Base-by-base conservation (phyloP, 2,888 invertebrate genomes). In the Drosophila greeni region DNA sequence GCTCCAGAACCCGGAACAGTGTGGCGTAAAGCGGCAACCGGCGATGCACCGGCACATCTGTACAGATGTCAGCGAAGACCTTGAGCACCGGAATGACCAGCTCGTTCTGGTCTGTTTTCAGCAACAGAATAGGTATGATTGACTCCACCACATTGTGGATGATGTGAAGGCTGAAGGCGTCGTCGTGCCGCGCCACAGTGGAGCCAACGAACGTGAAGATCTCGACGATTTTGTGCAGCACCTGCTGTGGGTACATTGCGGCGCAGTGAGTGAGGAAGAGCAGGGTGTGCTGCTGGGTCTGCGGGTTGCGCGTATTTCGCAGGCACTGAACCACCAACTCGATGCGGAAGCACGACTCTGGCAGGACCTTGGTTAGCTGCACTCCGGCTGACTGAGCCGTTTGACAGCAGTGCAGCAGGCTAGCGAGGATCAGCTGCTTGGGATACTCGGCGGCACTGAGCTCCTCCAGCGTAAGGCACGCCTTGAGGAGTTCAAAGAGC, bases 171-270 rank as follows among this genome's bases (percentile, higher is more conserved):
- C 97, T 97, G 88, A 98, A 98, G 0, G 95, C 94, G 84, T 98
- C 97, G 86, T 99, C 98, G 77, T 97, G 96, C 11, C 97, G 91
- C 1, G 98, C 90, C 11, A 99, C 93, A 0, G 96, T 96, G 0
- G 95, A 95, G 1, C 99, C 99, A 93, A 99, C 97, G 85, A 99
- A 99, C 0, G 98, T 98, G 87, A 99, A 99, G 76, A 99, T 95
- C 23, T 97, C 94, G 93, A 99, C 97, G 5, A 98, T 95, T 82
- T 98, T 96, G 85, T 96, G 95, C 16, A 98, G 89, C 0, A 99
- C 96, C 89, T 94, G 93, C 65, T 94, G 92, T 0, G 97, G 97
- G 60, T 95, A 91, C 83, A 95, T 91, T 29, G 91, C 91, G 0
- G 97, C 95, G 14, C 94, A 93, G 60, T 94, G 92, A 0, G 95